Percentiles rank a stretch among this genome's conserved stretches.
Evolutionary conservation across 2,888 invertebrate genomes (phyloP).

Genomic region (Zaprionus obscuricornis): DNA sequence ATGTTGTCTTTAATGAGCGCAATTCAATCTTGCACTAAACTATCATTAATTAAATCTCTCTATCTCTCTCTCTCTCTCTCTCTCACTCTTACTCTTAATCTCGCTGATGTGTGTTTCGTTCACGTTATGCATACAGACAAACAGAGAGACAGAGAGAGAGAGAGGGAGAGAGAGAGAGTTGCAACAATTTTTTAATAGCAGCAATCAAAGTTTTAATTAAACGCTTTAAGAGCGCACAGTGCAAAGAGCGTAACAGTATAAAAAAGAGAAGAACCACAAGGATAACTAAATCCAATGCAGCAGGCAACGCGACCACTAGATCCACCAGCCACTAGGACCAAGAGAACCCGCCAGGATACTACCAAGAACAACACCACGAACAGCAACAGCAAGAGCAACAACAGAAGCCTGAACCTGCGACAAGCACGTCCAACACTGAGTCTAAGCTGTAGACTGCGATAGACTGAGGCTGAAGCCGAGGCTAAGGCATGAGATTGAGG

Average conservation of each 20-base stretch:
- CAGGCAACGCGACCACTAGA: too few relatives aligned
- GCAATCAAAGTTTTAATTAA: slow-evolving; percentile 74
- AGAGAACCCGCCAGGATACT: not conserved
- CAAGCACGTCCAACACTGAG: not conserved
- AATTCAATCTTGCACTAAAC: slow-evolving; percentile 26
- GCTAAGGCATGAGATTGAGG: slow-evolving; percentile 51
- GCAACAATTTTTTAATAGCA: slow-evolving; percentile 68
- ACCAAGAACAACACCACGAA: slow-evolving; percentile 9
- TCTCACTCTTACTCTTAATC: not conserved
- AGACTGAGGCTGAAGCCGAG: slow-evolving; percentile 1
- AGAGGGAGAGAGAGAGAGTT: too few relatives aligned
- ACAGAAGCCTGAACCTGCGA: not conserved
- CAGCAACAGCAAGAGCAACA: not conserved
- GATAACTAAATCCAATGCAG: slow-evolving; percentile 49
- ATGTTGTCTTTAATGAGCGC: slow-evolving; percentile 3
- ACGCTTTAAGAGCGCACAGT: slow-evolving; percentile 58
- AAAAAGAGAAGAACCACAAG: slow-evolving; percentile 27
- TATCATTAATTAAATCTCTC: slow-evolving; percentile 32
- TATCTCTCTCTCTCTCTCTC: slow-evolving; percentile 1
- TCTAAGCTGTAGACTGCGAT: not conserved
- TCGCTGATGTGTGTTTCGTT: slow-evolving; percentile 5
- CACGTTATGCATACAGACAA: slow-evolving; percentile 33
- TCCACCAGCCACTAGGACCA: not conserved
- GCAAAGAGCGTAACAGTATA: slow-evolving; percentile 14
- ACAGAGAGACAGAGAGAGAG: too few relatives aligned